Base-by-base conservation (phyloP, 1,140 invertebrate genomes). In the Drosophila jambulina region DNA sequence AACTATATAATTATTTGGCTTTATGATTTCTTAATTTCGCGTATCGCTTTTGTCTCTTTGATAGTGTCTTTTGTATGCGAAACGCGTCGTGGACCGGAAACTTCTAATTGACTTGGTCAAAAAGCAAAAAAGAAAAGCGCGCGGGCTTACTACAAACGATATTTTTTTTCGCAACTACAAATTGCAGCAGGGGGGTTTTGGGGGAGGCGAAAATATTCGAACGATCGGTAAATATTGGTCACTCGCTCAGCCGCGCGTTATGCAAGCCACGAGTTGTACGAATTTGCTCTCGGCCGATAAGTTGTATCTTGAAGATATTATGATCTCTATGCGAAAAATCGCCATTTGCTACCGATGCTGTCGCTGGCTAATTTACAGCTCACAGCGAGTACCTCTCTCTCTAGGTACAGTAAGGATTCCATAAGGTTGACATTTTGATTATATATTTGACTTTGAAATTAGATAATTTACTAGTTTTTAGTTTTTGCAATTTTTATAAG, bases 261-360 rank as follows among this genome's bases (percentile, higher is more conserved):
- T 78, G 75, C 75, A 78, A 78, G 75, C 54, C 71, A 57, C 49
- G 23, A 23, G 36, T 46, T 70, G 70, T 68, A 56, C 53, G 53
- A 56, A 56, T 56, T 58, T 42, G 54, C 67, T 60, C 63, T 63
- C 57, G 40, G 38, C 23, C 54, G 65, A 72, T 74, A 74, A 72
- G 43, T 70, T 67, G 80, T 76, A 87, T 75, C 72, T 87, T 67
- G 65, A 78, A 75, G 77, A 81, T 90, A 84, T 90, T 87, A 88
- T 87, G 84, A 87, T 84, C 85, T 84, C 68, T 90, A 82, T 88
- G 84, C 84, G 84, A 87, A 87, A 87, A 88, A 62, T 75, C 60
- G 67, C 67, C 49, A 68, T 67, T 80, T 77, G 75, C 56, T 48
- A 70, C 65, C 36, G 51, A 36, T 53, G 57, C 58, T 63, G 40